These are phyloP conservation scores for Macropis europaea DNA, from an alignment of 2,888 invertebrate genomes.

Conservation along the genomic window DNA sequence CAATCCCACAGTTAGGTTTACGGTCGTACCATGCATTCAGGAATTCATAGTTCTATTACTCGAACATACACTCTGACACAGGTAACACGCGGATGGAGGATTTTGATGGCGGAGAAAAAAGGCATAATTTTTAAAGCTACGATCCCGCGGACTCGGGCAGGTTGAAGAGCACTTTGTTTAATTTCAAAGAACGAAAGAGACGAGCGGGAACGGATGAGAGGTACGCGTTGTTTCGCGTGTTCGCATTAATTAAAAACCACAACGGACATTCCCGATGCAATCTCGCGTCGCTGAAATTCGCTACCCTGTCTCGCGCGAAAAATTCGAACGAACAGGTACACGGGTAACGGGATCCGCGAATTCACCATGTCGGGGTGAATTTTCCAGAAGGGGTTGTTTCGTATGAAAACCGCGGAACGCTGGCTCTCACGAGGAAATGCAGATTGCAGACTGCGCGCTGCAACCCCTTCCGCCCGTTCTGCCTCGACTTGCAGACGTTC, in stretches of 20 bases:
- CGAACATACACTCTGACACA: too few relatives aligned
- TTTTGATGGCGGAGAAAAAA: not conserved
- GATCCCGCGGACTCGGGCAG: not conserved
- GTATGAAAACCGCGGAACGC: slow-evolving; percentile 3
- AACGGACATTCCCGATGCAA: slow-evolving; percentile 5
- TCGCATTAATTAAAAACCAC: slow-evolving; percentile 19
- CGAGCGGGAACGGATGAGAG: too few relatives aligned
- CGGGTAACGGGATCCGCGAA: not conserved
- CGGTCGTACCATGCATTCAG: too few relatives aligned
- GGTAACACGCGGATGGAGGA: too few relatives aligned
- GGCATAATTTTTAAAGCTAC: not conserved
- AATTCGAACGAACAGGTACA: not conserved
- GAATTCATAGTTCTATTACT: too few relatives aligned
- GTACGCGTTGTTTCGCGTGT: not conserved
- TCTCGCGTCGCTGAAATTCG: not conserved
- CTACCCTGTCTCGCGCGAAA: not conserved
- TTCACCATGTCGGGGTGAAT: not conserved
- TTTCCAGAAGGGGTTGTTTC: slow-evolving; percentile 15
- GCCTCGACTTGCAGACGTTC: too few relatives aligned
- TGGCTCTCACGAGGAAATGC: not conserved
- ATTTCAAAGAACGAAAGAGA: not conserved
- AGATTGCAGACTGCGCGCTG: not conserved
- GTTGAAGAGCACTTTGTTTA: not conserved
- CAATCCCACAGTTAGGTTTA: too few relatives aligned
- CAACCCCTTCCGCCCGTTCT: slow-evolving; percentile 3